Evolutionary conservation across 2,113 vertebrate species (phyloP).

Genomic region (Embiotoca jacksoni): DNA sequence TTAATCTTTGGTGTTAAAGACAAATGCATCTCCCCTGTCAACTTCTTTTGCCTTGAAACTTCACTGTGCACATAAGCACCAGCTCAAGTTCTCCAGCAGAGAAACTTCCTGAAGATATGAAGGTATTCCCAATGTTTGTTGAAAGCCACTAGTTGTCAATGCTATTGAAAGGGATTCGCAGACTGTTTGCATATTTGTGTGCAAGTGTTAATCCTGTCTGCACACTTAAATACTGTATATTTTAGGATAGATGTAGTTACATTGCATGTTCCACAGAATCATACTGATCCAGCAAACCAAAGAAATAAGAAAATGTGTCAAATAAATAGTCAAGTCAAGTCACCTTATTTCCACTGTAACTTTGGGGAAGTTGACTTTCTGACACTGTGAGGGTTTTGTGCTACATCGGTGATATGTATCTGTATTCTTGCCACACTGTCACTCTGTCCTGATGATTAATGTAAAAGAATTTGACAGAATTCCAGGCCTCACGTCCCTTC

Average conservation of each 20-base stretch:
- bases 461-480: conserved; percentile 78
- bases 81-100: not conserved
- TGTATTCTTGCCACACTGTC: conserved; percentile 64
- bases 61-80: conserved; percentile 1
- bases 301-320: not conserved
- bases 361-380: conserved; percentile 63
- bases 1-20: conserved; percentile 53
- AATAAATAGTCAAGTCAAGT: not conserved
- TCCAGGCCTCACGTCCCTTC: conserved; percentile 77
- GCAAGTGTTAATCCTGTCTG: not conserved
- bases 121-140: not conserved
- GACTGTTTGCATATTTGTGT: conserved; percentile 23
- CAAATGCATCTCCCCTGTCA: conserved; percentile 69
- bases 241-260: conserved; percentile 20
- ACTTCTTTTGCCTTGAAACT: conserved; percentile 66
- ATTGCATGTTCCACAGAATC: conserved; percentile 20
- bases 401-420: conserved; percentile 53
- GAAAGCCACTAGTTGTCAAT: not conserved
- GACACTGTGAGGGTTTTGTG: conserved; percentile 35
- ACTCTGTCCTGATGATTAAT: conserved; percentile 80
- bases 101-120: not conserved
- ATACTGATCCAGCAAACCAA: not conserved
- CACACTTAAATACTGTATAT: not conserved
- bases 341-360: conserved; percentile 37
- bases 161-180: conserved; percentile 5